Base-by-base conservation (phyloP, 2,888 invertebrate species). In the Ametastegia equiseti region DNA sequence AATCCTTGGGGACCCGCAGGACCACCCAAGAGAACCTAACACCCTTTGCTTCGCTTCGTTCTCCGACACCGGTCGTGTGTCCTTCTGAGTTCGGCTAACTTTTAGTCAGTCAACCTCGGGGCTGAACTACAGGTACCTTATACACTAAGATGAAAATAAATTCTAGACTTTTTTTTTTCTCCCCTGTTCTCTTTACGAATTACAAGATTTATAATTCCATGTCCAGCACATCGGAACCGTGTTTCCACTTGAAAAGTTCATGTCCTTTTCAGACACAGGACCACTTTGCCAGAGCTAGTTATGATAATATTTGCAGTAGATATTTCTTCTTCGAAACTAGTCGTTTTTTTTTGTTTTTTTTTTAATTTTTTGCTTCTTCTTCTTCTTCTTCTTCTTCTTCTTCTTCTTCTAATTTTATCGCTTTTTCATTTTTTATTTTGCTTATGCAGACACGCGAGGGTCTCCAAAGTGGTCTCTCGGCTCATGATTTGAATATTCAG, bases 21-120 rank as follows among this genome's bases (percentile, higher is more conserved):
- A 91, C 91, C 91, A 91, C 91, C 91, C 91, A 91, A 86, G 89
- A 87, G 87, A 88, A 86, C 86, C 90, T 88, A 89, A 91, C 90
- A 90, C 90, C 90, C 89, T 87, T 82, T 83, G 42, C 39, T 83
- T 84, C 86, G 85, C 83, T 60, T 86, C 87, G 85, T 86, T 87
- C 36, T 75, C 88, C 86, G 88, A 88, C 89, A 87, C 86, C 84
- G 87, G 87, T 88, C 88, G 86, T 87, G 88, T 87, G 87, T 88
- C 89, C 88, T 89, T 54, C 54, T 9, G 45, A 78, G 60, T 57
- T 63, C 39, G 60, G 57, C 63, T 60, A 71, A 50, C 54, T 71
- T 71, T 45, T 65, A 39, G 65, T 39, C 65, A 67, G n/a, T 33
- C 65, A 36, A 54, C 71, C n/a, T 45, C 9, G 5, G 75, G 13